Evolutionary conservation across 2,797 vertebrate species (phyloP).

Genomic region (Paguma larvata): DNA sequence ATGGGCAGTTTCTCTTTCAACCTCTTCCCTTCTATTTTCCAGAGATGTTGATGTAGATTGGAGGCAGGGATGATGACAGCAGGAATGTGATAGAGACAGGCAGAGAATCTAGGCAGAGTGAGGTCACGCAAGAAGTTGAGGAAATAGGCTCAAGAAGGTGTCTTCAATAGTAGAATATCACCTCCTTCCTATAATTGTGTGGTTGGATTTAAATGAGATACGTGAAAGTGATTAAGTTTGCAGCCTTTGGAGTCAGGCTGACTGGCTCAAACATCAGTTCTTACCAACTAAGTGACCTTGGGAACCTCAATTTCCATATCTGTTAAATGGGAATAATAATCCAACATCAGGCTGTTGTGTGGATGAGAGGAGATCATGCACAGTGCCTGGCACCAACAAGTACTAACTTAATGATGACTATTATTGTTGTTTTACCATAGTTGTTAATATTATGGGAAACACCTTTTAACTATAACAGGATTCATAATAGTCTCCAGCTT

Average conservation of each 20-base stretch:
- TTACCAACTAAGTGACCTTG: neutral
- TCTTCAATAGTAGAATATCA: neutral
- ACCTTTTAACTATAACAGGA: neutral
- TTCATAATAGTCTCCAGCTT: neutral
- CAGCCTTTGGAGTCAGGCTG: neutral
- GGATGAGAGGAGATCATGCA: neutral
- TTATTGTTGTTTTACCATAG: neutral
- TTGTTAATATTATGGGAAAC: too few species aligned
- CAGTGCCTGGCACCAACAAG: neutral
- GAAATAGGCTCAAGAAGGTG: neutral
- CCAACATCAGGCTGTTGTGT: neutral
- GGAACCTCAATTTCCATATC: neutral
- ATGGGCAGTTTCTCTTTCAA: neutral
- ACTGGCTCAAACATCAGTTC: neutral
- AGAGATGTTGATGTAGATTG: neutral
- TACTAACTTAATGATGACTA: too few species aligned
- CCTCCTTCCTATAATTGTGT: neutral
- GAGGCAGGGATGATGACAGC: neutral
- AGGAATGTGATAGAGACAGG: neutral
- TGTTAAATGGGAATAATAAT: neutral
- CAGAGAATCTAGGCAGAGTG: accelerated
- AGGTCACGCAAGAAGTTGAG: neutral
- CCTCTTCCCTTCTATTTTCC: neutral
- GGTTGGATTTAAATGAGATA: neutral
- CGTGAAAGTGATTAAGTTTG: neutral